These are phyloP conservation scores for Serranus cabrilla DNA, from an alignment of 2,797 vertebrate genomes.

Conservation along the genomic window DNA sequence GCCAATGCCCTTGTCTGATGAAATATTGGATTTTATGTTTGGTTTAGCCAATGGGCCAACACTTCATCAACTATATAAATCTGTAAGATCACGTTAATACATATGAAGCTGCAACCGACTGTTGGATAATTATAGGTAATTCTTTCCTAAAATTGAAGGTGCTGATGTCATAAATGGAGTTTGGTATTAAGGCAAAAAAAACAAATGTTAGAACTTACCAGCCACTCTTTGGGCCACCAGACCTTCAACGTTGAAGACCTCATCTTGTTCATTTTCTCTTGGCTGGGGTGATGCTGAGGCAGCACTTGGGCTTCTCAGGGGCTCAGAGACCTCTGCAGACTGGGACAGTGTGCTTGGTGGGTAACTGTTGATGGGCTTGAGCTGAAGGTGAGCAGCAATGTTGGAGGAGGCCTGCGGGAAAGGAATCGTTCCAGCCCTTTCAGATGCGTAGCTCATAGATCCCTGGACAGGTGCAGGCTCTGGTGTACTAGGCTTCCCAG, in stretches of 20 bases:
- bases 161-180: neutral
- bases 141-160: neutral
- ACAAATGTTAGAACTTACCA: conserved; percentile 85
- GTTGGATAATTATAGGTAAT: neutral
- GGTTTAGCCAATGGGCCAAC: neutral
- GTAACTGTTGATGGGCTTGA: conserved; percentile 80
- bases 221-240: conserved; percentile 97
- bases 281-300: conserved; percentile 80
- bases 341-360: conserved; percentile 66
- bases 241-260: conserved; percentile 93
- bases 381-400: conserved; percentile 67
- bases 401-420: conserved; percentile 49
- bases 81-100: neutral
- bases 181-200: neutral
- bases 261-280: conserved; percentile 86
- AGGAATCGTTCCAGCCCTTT: conserved; percentile 30
- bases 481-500: conserved; percentile 72
- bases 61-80: conserved; percentile 7
- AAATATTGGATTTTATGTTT: neutral
- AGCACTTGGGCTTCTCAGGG: conserved; percentile 58
- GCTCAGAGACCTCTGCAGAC: conserved; percentile 68
- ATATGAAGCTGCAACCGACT: neutral
- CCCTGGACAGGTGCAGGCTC: conserved; percentile 73
- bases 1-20: neutral
- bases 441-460: conserved; percentile 55